Base-by-base conservation (phyloP, 2,797 vertebrate species). In the Netta rufina region DNA sequence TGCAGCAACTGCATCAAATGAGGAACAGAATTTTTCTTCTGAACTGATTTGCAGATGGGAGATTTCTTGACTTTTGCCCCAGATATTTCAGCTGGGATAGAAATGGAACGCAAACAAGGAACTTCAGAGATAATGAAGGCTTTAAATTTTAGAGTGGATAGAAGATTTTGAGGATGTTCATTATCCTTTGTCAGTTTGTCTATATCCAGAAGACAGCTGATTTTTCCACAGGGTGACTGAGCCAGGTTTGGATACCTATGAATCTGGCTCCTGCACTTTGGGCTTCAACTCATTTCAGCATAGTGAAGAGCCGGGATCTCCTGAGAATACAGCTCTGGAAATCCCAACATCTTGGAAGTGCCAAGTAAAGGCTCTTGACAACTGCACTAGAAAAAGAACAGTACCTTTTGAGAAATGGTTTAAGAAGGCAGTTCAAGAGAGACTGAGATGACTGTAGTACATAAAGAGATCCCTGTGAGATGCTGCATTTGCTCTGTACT, bases 401-500 rank as follows among this genome's bases (percentile, higher is more conserved):
- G n/a, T 56, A 22, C 16, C 49, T 69, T 18, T 54, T 91, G 47
- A 83, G 65, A 87, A 90, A 80, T 56, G 8, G 24, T 83, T 84
- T 89, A 70, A 87, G 67, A 91, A 61, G 21, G 24, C 39, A 43
- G 72, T 33, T 92, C 72, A 85, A 84, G 57, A 80, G 64, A 71
- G 21, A 32, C 67, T 56, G 69, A 84, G 43, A 54, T 0, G 3
- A 62, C 33, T 39, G 36, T 56, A 89, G 47, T 4, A 67, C 32
- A 53, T n/a, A 14, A 62, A 72, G 38, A 73, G 17, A 67, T 84
- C 24, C 43, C 58, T 78, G 16, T 43, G 27, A 84, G 75, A 75
- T 13, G 16, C 11, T 3, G 2, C 24, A 27, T 58, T 61, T 82
- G 15, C 5, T 84, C n/a, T 86, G 21, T 38, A n/a, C 0, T 0